phyloP scores from a whole-genome alignment of 2,797 vertebrate species.

The Falco naumanni region DNA sequence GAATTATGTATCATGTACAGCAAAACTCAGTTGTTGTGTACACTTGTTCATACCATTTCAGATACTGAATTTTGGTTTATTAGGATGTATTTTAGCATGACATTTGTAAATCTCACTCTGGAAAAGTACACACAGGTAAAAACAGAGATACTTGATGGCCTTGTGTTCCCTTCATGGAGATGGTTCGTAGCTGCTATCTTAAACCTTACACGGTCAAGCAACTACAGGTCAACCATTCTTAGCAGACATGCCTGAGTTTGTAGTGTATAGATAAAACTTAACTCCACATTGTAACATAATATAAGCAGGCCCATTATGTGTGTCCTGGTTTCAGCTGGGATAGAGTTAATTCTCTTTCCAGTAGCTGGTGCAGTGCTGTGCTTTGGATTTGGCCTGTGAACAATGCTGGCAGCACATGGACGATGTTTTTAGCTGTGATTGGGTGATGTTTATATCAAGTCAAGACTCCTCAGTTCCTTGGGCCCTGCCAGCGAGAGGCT shows the following conservation, averaged over 20 bases:
- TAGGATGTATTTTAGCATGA: not conserved
- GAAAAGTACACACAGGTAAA: not conserved
- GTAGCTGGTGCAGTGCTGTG: too few species aligned
- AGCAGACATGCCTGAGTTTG: not conserved
- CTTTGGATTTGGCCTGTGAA: too few species aligned
- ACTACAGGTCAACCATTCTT: not conserved
- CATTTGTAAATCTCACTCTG: not conserved
- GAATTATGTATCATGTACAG: not conserved
- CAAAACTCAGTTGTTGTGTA: not conserved
- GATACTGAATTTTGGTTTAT: not conserved
- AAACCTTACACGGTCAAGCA: not conserved
- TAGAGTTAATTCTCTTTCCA: too few species aligned
- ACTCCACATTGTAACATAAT: not conserved
- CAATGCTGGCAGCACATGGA: too few species aligned
- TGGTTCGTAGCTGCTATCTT: not conserved
- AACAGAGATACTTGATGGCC: accelerated
- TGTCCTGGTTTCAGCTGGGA: too few species aligned
- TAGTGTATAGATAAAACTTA: not conserved
- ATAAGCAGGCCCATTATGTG: not conserved
- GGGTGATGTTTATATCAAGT: too few species aligned
- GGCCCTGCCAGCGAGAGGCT: too few species aligned
- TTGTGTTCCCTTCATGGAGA: not conserved
- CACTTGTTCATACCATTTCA: not conserved
- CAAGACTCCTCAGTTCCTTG: too few species aligned
- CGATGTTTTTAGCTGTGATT: too few species aligned